Percentiles rank a stretch among this genome's conserved stretches.
Evolutionary conservation across 2,888 invertebrate genomes (phyloP).

Genomic region (Hemithea aestivaria): DNA sequence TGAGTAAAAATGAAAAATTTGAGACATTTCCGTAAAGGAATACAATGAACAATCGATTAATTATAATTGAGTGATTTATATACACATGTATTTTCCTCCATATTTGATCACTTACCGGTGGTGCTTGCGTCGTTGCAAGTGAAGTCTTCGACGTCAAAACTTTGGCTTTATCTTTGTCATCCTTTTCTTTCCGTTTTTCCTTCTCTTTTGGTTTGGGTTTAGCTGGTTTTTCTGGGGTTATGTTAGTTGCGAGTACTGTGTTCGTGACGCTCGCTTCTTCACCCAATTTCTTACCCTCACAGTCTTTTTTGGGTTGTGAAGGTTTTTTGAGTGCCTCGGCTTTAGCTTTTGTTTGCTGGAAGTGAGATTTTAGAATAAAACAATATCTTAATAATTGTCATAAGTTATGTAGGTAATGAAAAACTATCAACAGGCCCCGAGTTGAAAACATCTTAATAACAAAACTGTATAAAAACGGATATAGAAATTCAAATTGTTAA

Average conservation of each 20-base stretch:
- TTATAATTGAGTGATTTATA: too few relatives aligned
- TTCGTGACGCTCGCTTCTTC: slow-evolving; percentile 42
- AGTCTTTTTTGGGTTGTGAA: slow-evolving; percentile 59
- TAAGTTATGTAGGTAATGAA: too few relatives aligned
- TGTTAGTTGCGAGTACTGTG: slow-evolving; percentile 28
- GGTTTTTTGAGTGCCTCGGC: slow-evolving; percentile 78
- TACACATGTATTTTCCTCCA: too few relatives aligned
- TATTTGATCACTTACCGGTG: slow-evolving; percentile 41
- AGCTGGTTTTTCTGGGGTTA: slow-evolving; percentile 47
- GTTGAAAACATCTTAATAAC: too few relatives aligned
- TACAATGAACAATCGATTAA: too few relatives aligned
- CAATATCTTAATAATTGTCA: too few relatives aligned
- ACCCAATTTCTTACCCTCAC: slow-evolving; percentile 45
- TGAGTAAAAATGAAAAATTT: too few relatives aligned
- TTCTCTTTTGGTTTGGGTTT: slow-evolving; percentile 35
- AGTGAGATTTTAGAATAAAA: too few relatives aligned
- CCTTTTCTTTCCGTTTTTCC: slow-evolving; percentile 39
- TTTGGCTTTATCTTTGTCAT: slow-evolving; percentile 39
- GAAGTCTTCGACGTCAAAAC: slow-evolving; percentile 44
- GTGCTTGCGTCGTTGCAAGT: slow-evolving; percentile 23
- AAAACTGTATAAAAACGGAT: too few relatives aligned
- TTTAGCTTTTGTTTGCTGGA: slow-evolving; percentile 77
- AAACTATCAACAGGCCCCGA: too few relatives aligned
- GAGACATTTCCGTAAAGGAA: too few relatives aligned
- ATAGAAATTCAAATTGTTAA: too few relatives aligned